phyloP scores from a whole-genome alignment of 2,888 invertebrate genomes.

The Osedax frankpressi region DNA sequence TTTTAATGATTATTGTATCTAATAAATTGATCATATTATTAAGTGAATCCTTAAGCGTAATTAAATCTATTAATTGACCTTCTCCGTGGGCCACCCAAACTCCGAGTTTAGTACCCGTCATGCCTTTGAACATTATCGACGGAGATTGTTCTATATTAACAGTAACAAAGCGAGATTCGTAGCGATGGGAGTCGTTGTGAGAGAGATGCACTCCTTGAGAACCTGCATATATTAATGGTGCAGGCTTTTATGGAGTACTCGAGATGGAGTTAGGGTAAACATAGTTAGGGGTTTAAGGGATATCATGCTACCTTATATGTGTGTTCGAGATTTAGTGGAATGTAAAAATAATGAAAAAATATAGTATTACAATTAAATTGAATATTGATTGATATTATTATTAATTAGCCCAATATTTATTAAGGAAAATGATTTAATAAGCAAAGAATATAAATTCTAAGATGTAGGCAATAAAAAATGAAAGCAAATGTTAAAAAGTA shows the following conservation, averaged over 20 bases:
- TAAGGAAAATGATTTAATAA: background rate
- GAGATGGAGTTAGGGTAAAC: too few relatives aligned
- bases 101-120: constrained; percentile 76
- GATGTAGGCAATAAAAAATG: background rate
- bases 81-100: constrained; percentile 95
- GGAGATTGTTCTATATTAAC: constrained; percentile 60
- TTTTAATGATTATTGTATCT: too few relatives aligned
- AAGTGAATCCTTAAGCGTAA: background rate
- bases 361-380: too few relatives aligned
- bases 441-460: background rate
- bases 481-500: too few relatives aligned
- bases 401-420: too few relatives aligned
- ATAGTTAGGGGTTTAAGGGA: too few relatives aligned
- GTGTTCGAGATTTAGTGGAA: too few relatives aligned
- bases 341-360: too few relatives aligned
- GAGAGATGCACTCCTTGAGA: constrained; percentile 51
- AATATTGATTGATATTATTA: too few relatives aligned
- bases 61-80: too few relatives aligned
- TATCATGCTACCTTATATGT: too few relatives aligned
- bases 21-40: background rate
- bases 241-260: too few relatives aligned
- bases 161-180: constrained; percentile 66
- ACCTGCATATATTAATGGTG: background rate
- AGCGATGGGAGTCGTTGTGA: constrained; percentile 78
- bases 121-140: constrained; percentile 75